phyloP scores from a whole-genome alignment of 2,797 vertebrate genomes.

The Sylvilagus floridanus region DNA sequence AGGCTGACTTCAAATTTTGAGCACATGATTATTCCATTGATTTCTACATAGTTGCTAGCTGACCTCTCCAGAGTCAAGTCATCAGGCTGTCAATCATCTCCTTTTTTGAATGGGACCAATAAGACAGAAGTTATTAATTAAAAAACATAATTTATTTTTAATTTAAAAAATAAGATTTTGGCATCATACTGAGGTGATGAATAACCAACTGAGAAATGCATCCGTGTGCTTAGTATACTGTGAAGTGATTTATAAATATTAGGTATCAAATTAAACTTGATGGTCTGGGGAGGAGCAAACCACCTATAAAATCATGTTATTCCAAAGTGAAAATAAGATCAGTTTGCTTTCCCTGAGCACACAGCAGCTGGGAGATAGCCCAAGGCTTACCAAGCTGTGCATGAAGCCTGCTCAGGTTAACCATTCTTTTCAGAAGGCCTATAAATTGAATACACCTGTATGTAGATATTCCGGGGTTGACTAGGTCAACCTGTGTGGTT shows the following conservation, averaged over 20 bases:
- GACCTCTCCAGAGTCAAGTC: conserved; percentile 17
- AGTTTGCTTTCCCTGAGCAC: conserved; percentile 70
- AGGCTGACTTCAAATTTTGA: background rate
- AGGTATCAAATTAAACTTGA: conserved; percentile 71
- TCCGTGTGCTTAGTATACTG: conserved; percentile 61
- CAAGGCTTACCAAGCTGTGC: conserved; percentile 13
- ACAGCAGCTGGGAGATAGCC: conserved; percentile 69
- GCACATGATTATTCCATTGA: background rate
- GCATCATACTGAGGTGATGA: conserved; percentile 35
- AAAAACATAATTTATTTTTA: conserved; percentile 4
- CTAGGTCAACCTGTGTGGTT: background rate
- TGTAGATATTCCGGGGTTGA: conserved; percentile 35
- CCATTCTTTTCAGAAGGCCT: conserved; percentile 13
- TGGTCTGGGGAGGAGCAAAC: conserved; percentile 60
- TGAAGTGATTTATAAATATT: conserved; percentile 73
- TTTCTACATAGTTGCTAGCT: conserved; percentile 14
- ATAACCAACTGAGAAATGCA: background rate
- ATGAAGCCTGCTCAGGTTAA: background rate
- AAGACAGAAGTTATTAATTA: background rate
- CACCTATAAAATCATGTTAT: conserved; percentile 77
- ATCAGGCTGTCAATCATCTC: background rate
- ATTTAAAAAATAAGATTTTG: conserved; percentile 37
- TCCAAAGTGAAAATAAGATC: conserved; percentile 73
- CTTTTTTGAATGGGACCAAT: background rate
- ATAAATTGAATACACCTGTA: background rate